phyloP scores from a whole-genome alignment of 2,113 vertebrate genomes.

The Salminus brasiliensis region DNA sequence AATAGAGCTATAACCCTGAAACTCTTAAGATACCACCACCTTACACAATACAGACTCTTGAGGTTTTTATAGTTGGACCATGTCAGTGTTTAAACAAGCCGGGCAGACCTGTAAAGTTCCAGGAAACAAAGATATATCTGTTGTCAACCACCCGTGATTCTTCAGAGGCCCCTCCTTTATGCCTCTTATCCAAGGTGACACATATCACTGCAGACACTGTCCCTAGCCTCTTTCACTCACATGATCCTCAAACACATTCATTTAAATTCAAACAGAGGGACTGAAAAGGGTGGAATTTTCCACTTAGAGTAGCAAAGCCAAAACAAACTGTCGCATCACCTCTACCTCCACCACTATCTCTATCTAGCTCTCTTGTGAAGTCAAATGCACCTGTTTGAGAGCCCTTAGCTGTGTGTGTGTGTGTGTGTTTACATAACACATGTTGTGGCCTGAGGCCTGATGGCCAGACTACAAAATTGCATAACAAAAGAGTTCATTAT shows the following conservation, averaged over 20 bases:
- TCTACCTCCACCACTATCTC: neutral
- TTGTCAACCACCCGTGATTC: neutral
- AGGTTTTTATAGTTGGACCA: neutral
- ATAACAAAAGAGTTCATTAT: neutral
- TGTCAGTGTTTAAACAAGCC: neutral
- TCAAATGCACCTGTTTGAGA: neutral
- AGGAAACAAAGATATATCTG: neutral
- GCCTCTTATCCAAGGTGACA: neutral
- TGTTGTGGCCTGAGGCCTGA: neutral
- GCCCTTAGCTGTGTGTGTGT: neutral
- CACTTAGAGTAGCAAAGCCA: neutral
- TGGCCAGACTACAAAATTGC: neutral
- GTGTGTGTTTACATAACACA: constrained; percentile 1
- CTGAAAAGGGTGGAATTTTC: constrained; percentile 22
- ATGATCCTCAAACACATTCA: neutral
- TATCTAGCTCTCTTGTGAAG: neutral
- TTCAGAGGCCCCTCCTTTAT: neutral
- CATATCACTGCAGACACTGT: neutral
- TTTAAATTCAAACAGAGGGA: neutral
- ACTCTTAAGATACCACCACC: neutral
- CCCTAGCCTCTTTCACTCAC: no score
- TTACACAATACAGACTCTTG: neutral
- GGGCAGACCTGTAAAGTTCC: neutral
- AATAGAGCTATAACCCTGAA: neutral
- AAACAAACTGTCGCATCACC: neutral